Evolutionary conservation across 2,113 vertebrate genomes (phyloP).

Genomic region (Crotalus tigris): DNA sequence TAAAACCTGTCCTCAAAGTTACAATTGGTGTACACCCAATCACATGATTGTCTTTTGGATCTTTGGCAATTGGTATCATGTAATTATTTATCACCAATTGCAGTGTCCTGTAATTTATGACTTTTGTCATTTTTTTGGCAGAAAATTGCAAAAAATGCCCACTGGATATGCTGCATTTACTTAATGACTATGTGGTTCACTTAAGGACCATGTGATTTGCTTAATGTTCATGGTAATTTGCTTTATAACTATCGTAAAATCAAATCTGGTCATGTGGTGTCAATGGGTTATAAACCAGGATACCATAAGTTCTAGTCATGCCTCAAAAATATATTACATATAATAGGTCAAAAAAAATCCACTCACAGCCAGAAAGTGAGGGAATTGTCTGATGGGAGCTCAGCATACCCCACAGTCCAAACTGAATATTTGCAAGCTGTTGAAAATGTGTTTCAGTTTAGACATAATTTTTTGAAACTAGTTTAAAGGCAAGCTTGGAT

Average conservation of each 20-base stretch:
- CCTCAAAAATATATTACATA: neutral
- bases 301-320: neutral
- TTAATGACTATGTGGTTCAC: neutral
- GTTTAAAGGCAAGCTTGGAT: neutral
- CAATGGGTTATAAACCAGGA: neutral
- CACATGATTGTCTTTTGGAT: too few species aligned
- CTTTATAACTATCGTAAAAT: neutral
- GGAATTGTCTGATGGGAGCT: neutral
- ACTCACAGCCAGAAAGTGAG: neutral
- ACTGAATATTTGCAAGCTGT: neutral
- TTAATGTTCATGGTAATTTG: neutral
- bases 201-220: neutral
- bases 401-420: neutral
- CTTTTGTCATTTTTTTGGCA: neutral
- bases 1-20: too few species aligned
- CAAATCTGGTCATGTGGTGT: neutral
- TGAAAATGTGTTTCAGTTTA: neutral
- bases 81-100: neutral
- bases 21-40: too few species aligned
- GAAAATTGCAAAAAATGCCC: neutral
- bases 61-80: neutral
- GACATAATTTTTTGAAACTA: neutral
- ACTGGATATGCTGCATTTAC: neutral
- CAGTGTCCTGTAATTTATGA: neutral
- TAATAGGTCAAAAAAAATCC: neutral